A percentile compares a stretch with the other conserved stretches of the same genome.
phyloP scores from a whole-genome alignment of 53 echinoderm and acorn worm species.

The Apostichopus leukothele region DNA sequence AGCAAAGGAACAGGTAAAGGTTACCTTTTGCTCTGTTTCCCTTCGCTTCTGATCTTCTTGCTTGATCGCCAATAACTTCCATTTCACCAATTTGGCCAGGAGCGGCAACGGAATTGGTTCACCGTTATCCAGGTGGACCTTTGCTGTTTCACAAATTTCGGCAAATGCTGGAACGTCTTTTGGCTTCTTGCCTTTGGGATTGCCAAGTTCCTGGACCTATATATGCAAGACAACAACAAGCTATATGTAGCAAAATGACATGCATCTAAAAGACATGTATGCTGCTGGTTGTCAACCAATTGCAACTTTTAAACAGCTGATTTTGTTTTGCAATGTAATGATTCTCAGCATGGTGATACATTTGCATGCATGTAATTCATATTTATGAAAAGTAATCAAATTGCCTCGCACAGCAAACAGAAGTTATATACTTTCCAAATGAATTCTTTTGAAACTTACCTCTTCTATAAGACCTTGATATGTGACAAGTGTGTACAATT shows the following conservation, averaged over 20 bases:
- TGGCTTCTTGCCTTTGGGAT: conserved; percentile 80
- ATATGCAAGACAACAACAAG: background rate
- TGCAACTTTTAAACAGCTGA: too few relatives aligned
- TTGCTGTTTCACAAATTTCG: conserved; percentile 96
- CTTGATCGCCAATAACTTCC: conserved; percentile 95
- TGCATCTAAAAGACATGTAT: background rate
- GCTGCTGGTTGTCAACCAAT: too few relatives aligned
- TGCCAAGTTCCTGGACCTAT: conserved; percentile 91
- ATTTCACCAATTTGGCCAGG: conserved; percentile 89
- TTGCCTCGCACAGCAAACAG: background rate
- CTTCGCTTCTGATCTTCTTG: conserved; percentile 82
- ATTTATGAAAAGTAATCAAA: background rate
- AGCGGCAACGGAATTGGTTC: conserved; percentile 79
- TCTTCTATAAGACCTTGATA: conserved; percentile 71
- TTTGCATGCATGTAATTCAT: background rate
- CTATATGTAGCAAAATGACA: background rate
- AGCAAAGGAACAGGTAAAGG: background rate
- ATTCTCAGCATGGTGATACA: background rate
- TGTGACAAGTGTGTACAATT: conserved; percentile 81
- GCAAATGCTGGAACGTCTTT: conserved; percentile 81
- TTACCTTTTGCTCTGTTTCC: conserved; percentile 90
- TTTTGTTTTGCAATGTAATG: too few relatives aligned
- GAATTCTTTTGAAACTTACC: conserved; percentile 49
- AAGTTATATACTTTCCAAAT: background rate
- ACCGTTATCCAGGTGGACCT: conserved; percentile 80